Percentiles rank a stretch among this genome's conserved stretches.
phyloP scores from a whole-genome alignment of 2,888 invertebrate species.

The Hirudinaria manillensis region DNA sequence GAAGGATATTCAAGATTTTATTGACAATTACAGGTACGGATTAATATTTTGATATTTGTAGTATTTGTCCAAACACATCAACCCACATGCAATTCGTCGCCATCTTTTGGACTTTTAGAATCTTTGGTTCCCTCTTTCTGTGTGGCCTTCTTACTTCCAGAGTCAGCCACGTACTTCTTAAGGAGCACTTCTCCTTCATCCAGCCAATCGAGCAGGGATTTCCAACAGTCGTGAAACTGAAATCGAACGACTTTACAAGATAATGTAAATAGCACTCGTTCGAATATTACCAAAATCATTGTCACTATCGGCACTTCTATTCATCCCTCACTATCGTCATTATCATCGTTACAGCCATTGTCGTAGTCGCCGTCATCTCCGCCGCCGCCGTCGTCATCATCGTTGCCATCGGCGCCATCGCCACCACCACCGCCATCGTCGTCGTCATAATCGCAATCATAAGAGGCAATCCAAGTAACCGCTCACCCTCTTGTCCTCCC shows the following conservation, averaged over 20 bases:
- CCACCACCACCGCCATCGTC: background rate
- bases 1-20: background rate
- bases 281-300: background rate
- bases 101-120: slow-evolving; percentile 25
- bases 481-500: slow-evolving; percentile 52
- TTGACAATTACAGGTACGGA: background rate
- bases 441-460: too few relatives aligned
- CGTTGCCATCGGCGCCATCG: background rate
- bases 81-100: slow-evolving; percentile 27
- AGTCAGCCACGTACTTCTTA: slow-evolving; percentile 40
- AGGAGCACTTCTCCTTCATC: slow-evolving; percentile 48
- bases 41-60: background rate
- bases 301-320: background rate
- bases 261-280: background rate
- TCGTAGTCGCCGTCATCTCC: background rate
- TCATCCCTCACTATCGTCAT: background rate
- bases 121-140: background rate
- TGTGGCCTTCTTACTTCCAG: slow-evolving; percentile 1
- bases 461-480: background rate
- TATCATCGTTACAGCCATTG: too few relatives aligned
- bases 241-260: slow-evolving; percentile 17
- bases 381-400: slow-evolving; percentile 11
- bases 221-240: slow-evolving; percentile 53
- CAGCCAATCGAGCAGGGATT: slow-evolving; percentile 50
- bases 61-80: background rate